These are phyloP conservation scores for Ailuropoda melanoleuca DNA, from an alignment of 2,113 vertebrate genomes.

Conservation along the genomic window DNA sequence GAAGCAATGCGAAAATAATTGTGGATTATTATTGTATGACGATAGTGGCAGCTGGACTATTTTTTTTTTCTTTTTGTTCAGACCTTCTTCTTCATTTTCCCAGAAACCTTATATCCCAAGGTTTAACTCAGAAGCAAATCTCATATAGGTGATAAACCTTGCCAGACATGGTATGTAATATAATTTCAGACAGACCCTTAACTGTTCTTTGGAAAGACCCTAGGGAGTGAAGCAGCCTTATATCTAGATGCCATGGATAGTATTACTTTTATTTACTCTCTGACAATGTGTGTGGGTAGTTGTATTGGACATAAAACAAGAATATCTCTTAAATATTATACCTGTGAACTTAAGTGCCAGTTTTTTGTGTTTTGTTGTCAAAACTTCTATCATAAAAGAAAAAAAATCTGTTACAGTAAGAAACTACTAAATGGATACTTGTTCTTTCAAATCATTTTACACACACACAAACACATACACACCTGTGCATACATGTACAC, in stretches of 20 bases:
- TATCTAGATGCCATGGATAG: not conserved
- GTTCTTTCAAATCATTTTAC: not conserved
- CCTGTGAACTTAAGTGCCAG: not conserved
- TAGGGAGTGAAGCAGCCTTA: slow-evolving; percentile 44
- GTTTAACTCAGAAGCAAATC: slow-evolving; percentile 67
- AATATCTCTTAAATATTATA: slow-evolving; percentile 46
- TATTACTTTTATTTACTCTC: slow-evolving; percentile 64
- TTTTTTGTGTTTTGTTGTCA: slow-evolving; percentile 66
- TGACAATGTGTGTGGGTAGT: slow-evolving; percentile 26
- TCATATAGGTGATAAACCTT: slow-evolving; percentile 71
- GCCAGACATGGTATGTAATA: slow-evolving; percentile 65
- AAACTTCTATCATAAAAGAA: slow-evolving; percentile 47
- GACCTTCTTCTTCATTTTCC: slow-evolving; percentile 66
- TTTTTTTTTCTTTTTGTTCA: slow-evolving; percentile 58
- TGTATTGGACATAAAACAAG: slow-evolving; percentile 40
- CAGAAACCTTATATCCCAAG: slow-evolving; percentile 73
- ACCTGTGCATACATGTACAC: not conserved
- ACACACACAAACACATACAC: not conserved
- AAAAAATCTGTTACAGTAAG: slow-evolving; percentile 24
- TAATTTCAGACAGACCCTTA: slow-evolving; percentile 69
- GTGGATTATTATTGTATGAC: slow-evolving; percentile 72
- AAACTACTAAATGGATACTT: not conserved
- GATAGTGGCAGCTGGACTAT: slow-evolving; percentile 58
- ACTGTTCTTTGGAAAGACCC: slow-evolving; percentile 55
- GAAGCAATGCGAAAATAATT: slow-evolving; percentile 72